Conservation (phyloP, 2,113 vertebrate genomes). For the Centropristis striata region DNA sequence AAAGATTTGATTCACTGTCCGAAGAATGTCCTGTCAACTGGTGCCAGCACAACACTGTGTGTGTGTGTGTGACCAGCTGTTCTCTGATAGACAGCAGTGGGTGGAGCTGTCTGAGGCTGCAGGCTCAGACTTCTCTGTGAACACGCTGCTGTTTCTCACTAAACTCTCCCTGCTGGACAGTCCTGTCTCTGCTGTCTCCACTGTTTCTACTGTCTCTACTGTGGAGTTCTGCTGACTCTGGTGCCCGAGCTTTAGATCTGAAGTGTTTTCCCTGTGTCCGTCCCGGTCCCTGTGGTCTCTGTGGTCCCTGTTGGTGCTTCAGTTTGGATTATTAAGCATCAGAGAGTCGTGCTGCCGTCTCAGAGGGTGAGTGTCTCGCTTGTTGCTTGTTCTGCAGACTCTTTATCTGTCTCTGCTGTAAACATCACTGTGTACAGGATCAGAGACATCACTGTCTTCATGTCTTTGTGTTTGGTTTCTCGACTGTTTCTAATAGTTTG, state of each 20-base stretch:
- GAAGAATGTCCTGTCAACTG: conserved; percentile 56
- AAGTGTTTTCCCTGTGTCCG: too few species aligned
- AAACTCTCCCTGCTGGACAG: neutral
- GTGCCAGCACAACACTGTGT: conserved; percentile 27
- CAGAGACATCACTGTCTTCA: too few species aligned
- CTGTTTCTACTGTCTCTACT: neutral
- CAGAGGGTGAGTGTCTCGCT: conserved; percentile 31
- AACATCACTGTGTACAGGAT: too few species aligned
- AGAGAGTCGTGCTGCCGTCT: neutral
- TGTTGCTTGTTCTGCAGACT: neutral
- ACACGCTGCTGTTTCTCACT: conserved; percentile 33
- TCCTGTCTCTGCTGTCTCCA: neutral
- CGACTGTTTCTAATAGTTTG: too few species aligned
- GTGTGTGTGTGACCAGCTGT: conserved; percentile 30
- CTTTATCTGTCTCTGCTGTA: neutral
- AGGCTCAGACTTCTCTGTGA: conserved; percentile 61
- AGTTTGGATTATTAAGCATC: conserved; percentile 36
- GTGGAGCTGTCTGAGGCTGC: conserved; percentile 71
- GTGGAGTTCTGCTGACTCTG: neutral
- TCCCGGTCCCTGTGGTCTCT: neutral
- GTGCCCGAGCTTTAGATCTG: neutral
- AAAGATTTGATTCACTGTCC: conserved; percentile 32
- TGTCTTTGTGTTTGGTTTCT: too few species aligned
- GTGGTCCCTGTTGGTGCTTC: neutral
- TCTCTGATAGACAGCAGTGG: conserved; percentile 52